Evolutionary conservation across 35 echinoderm and acorn worm species (phyloP), one percentile per base, ranked within the genome.

Genomic region (Strongylocentrotus purpuratus): DNA sequence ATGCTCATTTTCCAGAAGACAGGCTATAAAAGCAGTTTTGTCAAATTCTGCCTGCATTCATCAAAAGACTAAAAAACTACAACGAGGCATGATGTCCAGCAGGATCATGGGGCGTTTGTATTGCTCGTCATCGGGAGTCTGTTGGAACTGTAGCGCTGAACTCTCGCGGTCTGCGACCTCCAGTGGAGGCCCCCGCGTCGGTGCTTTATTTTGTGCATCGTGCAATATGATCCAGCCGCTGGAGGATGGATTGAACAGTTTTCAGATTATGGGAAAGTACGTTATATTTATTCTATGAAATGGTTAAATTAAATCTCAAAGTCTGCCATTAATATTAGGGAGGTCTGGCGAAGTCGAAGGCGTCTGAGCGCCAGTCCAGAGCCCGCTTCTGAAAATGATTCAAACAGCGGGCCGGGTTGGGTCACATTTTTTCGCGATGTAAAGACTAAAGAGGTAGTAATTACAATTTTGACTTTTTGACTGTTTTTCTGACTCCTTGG

Each of bases 151-250:
- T 33, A 46, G 59, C 48, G 33, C 46, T 20, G 33, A 31, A 33
- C 31, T 71, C 9, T 55, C 32, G 33, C 5, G 47, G 25, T 60
- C 31, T 31, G 18, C 47, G 86, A 61, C 48, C 14, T 31, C 33
- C 22, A 59, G 41, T 46, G 46, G 87, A 45, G 65, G 65, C 7
- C 65, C 65, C 20, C 94, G 86, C 4, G 33, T 89, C 32, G 33
- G 31, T 41, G 45, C 33, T 33, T 92, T 95, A 14, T 96, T 96
- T 70, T 96, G 96, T 95, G 86, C 50, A 8, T 41, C 48, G 33
- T 96, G 96, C 88, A 94, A 92, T 32, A 61, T 90, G 47, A 96
- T 96, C 60, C 96, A 96, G 70, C 96, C 96, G 41, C 47, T 94
- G 17, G 32, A 96, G 48, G 94, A 94, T 32, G 88, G 94, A 33